Evolutionary conservation across 2,797 vertebrate genomes (phyloP), one percentile per base, ranked within the genome.

Genomic region (Catostomus latipinnis): DNA sequence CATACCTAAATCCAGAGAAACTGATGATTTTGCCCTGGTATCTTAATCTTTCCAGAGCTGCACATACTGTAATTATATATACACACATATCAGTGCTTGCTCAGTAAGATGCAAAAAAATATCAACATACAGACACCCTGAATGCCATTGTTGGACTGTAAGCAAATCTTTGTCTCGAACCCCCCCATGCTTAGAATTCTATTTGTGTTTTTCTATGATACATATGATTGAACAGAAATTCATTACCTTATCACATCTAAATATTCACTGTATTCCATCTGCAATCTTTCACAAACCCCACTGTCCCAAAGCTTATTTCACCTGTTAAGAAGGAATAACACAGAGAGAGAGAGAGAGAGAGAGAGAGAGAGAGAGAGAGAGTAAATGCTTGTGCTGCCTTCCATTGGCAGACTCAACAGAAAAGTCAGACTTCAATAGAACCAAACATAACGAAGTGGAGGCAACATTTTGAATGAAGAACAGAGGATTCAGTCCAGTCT

Each of bases 221-320:
- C 90, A 92, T 90, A 90, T 91, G 87, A 90, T 90, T 87, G 83
- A 82, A 86, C 88, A 83, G 82, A 91, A 93, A 92, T 91, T 90
- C 88, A 93, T 93, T 92, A 92, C 90, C 83, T 90, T 83, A 83
- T 87, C 80, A 86, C 84, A 84, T 88, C 87, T 89, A 89, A 92
- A 89, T 88, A 87, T 85, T 89, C 85, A 85, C 91, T 84, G 87
- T 89, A 89, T 89, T 88, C 86, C 81, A 82, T 91, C 86, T 87
- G 85, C 68, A 71, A 62, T 72, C 58, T 54, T 54, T 80, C 58
- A 34, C 2, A 14, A 66, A 74, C 90, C 91, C 90, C 91, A 88
- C 89, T 86, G 85, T 93, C 91, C 91, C 91, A 85, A 49, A 88
- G 91, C 90, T 90, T 91, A 94, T 93, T 93, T 91, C 83, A 80